These are phyloP conservation scores for Neuroterus valhalla DNA, from an alignment of 1,140 invertebrate species.

Conservation along the genomic window DNA sequence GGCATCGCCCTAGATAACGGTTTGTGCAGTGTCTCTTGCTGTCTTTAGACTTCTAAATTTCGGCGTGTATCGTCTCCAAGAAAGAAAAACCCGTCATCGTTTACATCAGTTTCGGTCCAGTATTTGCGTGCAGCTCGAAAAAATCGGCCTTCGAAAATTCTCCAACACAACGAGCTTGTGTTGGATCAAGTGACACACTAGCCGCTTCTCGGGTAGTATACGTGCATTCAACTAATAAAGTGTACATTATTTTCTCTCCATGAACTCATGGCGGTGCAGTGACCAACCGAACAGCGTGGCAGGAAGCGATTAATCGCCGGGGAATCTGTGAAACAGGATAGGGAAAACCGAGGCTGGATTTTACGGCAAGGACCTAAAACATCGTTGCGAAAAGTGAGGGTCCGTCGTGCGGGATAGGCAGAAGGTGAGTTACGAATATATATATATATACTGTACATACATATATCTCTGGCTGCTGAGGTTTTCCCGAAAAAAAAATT, in stretches of 20 bases:
- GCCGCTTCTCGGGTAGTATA: conserved; percentile 17
- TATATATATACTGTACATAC: not conserved
- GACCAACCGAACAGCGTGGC: conserved; percentile 53
- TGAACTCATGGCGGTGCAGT: conserved; percentile 58
- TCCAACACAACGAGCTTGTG: not conserved
- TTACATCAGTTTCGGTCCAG: conserved; percentile 20
- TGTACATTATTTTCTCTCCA: conserved; percentile 43
- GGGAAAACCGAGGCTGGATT: not conserved
- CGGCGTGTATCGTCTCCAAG: conserved; percentile 24
- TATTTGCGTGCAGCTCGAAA: conserved; percentile 40
- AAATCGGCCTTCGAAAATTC: not conserved
- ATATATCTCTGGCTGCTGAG: not conserved
- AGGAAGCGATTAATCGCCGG: conserved; percentile 54
- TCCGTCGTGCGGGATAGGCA: conserved; percentile 24
- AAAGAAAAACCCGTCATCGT: conserved; percentile 31
- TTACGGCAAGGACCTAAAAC: conserved; percentile 6
- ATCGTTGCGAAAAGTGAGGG: conserved; percentile 1
- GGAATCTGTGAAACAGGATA: conserved; percentile 46
- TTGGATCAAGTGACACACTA: conserved; percentile 24
- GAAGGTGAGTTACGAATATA: conserved; percentile 32
- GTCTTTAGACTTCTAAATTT: conserved; percentile 36
- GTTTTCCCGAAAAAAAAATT: not conserved
- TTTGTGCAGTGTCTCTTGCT: conserved; percentile 56
- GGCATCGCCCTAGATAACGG: conserved; percentile 74
- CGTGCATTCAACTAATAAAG: conserved; percentile 21